Base-by-base conservation (phyloP, 1,140 invertebrate genomes). In the Diprion similis region DNA sequence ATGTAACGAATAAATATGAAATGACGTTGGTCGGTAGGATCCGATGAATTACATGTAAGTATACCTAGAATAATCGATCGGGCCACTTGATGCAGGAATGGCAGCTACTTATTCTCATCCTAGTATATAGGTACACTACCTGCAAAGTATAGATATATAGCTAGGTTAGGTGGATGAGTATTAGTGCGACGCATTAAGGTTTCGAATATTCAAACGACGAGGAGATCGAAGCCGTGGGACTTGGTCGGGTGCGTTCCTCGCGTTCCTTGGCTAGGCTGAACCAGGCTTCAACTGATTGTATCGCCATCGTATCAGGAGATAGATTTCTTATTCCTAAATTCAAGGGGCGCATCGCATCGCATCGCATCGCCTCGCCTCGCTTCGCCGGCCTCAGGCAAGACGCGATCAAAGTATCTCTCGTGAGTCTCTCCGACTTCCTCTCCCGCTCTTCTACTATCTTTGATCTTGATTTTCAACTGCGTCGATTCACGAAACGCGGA, bases 131-230 rank as follows among this genome's bases (percentile, higher is more conserved):
- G 24, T 37, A 37, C 24, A 37, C 2, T 37, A 4, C 24, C 24
- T 37, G 24, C 24, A 37, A 37, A 0, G 24, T 37, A 37, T 37
- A 37, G 24, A 6, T 6, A 37, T 37, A 37, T 37, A 37, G 2
- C 24, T 37, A 37, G 24, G 24, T 37, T 37, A 37, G 24, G 24
- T 37, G 24, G 11, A 9, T 17, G 9, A 9, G 51, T 17, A 59
- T 17, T 8, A 59, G 11, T 59, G 11, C n/a, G 4, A 13, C n/a
- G 51, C 51, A 59, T 59, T 59, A 59, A 59, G 4, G n/a, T 59
- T 59, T 59, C 51, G 51, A 59, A 59, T 59, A 59, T 59, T 59
- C n/a, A 59, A 59, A 59, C 51, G 51, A 59, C 51, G 11, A 13
- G 51, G 51, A 4, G 51, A 59, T 59, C 51, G 51, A 59, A 59